These are phyloP conservation scores for Cephalopholis sonnerati DNA, from an alignment of 2,113 vertebrate genomes.

Conservation along the genomic window DNA sequence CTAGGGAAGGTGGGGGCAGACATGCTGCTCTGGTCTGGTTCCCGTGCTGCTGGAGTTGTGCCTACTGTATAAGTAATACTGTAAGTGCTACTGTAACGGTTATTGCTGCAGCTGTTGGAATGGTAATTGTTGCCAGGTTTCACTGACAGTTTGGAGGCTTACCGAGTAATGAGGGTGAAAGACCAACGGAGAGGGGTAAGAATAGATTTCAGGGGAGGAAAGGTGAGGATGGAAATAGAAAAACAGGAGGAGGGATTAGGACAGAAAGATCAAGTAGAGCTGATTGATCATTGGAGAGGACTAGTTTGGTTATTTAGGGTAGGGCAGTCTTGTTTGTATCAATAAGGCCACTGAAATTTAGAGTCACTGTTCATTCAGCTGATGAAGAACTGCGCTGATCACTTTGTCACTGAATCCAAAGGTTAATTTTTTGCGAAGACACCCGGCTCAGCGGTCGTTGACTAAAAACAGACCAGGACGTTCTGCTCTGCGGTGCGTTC, in stretches of 20 bases:
- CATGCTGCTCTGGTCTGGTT: constrained; percentile 69
- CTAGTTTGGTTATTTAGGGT: not conserved
- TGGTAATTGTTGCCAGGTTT: constrained; percentile 80
- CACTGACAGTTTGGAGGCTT: constrained; percentile 62
- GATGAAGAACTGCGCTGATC: constrained; percentile 29
- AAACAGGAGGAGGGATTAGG: constrained; percentile 2
- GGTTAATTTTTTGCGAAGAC: constrained; percentile 48
- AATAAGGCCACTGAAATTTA: not conserved
- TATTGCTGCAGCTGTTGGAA: constrained; percentile 74
- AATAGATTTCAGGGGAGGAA: constrained; percentile 24
- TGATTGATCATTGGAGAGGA: constrained; percentile 19
- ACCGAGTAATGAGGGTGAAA: constrained; percentile 40
- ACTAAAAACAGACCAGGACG: constrained; percentile 76
- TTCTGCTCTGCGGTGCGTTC: constrained; percentile 76
- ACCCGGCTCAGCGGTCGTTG: constrained; percentile 42
- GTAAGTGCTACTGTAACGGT: constrained; percentile 74
- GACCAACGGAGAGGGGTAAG: constrained; percentile 26
- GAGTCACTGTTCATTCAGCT: constrained; percentile 11
- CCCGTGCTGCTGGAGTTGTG: constrained; percentile 61
- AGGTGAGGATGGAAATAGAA: constrained; percentile 30
- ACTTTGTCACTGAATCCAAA: constrained; percentile 37
- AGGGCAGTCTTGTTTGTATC: constrained; percentile 7
- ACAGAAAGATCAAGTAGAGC: constrained; percentile 7
- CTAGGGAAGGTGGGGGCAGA: constrained; percentile 68
- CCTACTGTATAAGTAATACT: constrained; percentile 71